A percentile compares a stretch with the other conserved stretches of the same genome.
Conservation (phyloP, 2,888 invertebrate genomes). For the Lasioglossum marginatum region DNA sequence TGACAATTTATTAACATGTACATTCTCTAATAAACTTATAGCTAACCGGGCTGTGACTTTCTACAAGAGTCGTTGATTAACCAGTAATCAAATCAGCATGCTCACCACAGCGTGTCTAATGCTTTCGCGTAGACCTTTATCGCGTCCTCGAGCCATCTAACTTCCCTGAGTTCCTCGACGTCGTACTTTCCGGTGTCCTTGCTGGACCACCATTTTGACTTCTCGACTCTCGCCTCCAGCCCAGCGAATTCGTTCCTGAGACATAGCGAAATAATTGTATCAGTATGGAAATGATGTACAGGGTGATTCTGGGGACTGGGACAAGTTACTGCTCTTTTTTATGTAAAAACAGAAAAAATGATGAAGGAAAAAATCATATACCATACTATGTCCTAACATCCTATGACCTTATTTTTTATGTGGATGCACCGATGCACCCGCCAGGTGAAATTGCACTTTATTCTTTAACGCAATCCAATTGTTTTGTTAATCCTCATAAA, state of each 20-base stretch:
- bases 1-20: neutral
- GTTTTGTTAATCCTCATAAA: no score
- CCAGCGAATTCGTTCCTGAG: constrained; percentile 75
- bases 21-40: neutral
- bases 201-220: constrained; percentile 77
- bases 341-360: no score
- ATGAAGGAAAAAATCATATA: no score
- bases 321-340: no score
- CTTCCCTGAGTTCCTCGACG: constrained; percentile 76
- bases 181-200: constrained; percentile 73
- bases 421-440: no score
- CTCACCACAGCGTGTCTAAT: constrained; percentile 78
- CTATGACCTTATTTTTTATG: no score
- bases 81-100: constrained; percentile 2
- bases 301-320: no score
- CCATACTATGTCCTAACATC: no score
- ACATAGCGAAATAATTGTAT: neutral
- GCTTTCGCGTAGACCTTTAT: constrained; percentile 75
- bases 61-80: neutral
- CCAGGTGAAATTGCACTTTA: no score
- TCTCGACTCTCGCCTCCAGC: constrained; percentile 74
- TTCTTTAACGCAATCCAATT: no score
- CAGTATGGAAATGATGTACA: neutral
- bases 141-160: constrained; percentile 79
- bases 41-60: neutral